Base-by-base conservation (phyloP, 2,888 invertebrate genomes). In the Sicus ferrugineus region DNA sequence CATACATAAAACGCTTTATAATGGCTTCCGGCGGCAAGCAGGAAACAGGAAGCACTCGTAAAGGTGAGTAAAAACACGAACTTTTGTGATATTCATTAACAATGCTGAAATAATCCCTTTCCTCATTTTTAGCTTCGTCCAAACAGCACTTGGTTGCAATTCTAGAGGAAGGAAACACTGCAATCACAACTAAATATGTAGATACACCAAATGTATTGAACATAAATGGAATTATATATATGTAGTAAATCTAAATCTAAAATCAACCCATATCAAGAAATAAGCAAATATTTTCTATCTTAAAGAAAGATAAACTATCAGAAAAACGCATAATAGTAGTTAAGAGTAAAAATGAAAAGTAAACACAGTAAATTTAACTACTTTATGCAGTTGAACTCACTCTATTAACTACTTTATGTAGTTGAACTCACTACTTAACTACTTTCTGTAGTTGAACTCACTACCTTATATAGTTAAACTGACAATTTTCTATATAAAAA, bases 221-320 rank as follows among this genome's bases (percentile, higher is more conserved):
- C 14, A 34, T 34, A 34, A 38, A 38, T n/a, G n/a, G n/a, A n/a
- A n/a, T n/a, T n/a, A n/a, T n/a, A n/a, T n/a, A n/a, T n/a, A n/a
- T n/a, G n/a, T n/a, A n/a, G n/a, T 59, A 59, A 21, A 54, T 5
- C 5, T 23, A 54, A 23, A 42, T 23, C 23, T 46, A 42, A 61
- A 61, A 42, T 46, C 61, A 64, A 64, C 30, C 52, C 64, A 64
- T 64, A 64, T 64, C 64, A 64, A 31, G 14, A 23, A 23, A 64
- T 31, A 64, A 64, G 52, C 64, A 64, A 64, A 34, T 42, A 61
- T 42, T 42, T 61, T 42, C 14, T 31, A 21, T 38, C 1, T n/a
- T 16, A 61, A 52, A 52, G 26, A 19, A 52, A 50, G 3, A 52
- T 21, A 52, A n/a, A 34, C 14, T 34, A 34, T 34, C 7, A 34